A percentile compares a stretch with the other conserved stretches of the same genome.
Conservation (phyloP, 2,113 vertebrate species). For the Onychostoma macrolepis region DNA sequence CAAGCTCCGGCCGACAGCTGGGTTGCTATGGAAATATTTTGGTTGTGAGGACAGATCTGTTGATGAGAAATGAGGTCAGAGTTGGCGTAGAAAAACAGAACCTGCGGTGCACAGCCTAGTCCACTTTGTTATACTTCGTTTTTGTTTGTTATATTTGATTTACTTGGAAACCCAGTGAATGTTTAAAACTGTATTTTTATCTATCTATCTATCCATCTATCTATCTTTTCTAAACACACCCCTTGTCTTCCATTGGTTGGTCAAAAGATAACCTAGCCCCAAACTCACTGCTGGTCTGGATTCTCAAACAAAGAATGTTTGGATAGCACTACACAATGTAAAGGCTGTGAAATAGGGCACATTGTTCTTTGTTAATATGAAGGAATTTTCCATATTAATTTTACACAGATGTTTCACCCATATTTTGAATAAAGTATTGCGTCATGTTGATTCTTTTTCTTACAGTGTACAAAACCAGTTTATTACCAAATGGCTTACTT, state of each 20-base stretch:
- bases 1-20: constrained; percentile 42
- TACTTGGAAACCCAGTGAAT: background rate
- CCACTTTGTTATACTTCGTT: constrained; percentile 27
- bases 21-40: constrained; percentile 61
- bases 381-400: background rate
- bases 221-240: background rate
- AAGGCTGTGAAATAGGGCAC: background rate
- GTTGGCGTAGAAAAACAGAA: constrained; percentile 20
- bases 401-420: background rate
- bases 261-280: background rate
- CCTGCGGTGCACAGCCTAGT: constrained; percentile 14
- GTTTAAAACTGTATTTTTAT: background rate
- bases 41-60: constrained; percentile 47
- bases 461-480: background rate
- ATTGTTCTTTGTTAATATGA: background rate
- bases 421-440: background rate
- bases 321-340: background rate
- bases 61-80: constrained; percentile 47
- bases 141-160: constrained; percentile 8
- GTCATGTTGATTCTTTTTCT: background rate
- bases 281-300: background rate
- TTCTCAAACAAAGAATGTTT: background rate
- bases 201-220: background rate
- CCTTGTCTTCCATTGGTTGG: background rate
- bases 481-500: background rate